Evolutionary conservation across 1,140 invertebrate species (phyloP).

Genomic region (Apocrypta bakeri): DNA sequence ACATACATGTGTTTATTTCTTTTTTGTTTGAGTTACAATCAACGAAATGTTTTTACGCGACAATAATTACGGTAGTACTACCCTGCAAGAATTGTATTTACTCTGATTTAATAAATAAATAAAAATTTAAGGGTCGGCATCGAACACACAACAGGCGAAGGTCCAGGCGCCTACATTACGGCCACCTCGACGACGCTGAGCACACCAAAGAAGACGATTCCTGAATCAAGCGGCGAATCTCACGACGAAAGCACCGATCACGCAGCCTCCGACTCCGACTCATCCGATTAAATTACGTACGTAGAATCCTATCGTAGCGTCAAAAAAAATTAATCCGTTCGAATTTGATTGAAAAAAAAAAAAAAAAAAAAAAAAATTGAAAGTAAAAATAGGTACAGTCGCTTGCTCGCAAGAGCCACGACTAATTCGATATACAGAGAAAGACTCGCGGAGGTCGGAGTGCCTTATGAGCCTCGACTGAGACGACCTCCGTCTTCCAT

Average conservation of each 20-base stretch:
- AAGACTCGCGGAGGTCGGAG: background rate
- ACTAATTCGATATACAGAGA: slow-evolving; percentile 22
- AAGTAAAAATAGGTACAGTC: background rate
- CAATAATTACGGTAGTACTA: too few relatives aligned
- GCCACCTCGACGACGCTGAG: slow-evolving; percentile 79
- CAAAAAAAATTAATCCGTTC: background rate
- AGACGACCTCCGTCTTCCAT: background rate
- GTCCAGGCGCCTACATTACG: slow-evolving; percentile 83
- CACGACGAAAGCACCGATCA: slow-evolving; percentile 58
- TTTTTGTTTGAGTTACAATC: too few relatives aligned
- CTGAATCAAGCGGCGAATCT: slow-evolving; percentile 60
- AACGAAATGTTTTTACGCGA: too few relatives aligned
- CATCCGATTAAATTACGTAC: slow-evolving; percentile 60
- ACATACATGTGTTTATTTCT: too few relatives aligned
- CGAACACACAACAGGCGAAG: slow-evolving; percentile 86
- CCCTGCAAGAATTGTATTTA: too few relatives aligned
- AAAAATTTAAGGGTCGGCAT: slow-evolving; percentile 87
- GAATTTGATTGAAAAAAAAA: too few relatives aligned
- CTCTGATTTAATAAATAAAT: too few relatives aligned
- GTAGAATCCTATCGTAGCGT: background rate
- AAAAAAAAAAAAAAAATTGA: background rate
- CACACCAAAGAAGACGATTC: slow-evolving; percentile 74
- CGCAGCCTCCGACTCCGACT: slow-evolving; percentile 68
- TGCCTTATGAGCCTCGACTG: background rate
- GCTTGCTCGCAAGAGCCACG: background rate